Percentiles rank a stretch among this genome's conserved stretches.
Conservation (phyloP, 2,113 vertebrate genomes). For the Gallinago paraguaiae region DNA sequence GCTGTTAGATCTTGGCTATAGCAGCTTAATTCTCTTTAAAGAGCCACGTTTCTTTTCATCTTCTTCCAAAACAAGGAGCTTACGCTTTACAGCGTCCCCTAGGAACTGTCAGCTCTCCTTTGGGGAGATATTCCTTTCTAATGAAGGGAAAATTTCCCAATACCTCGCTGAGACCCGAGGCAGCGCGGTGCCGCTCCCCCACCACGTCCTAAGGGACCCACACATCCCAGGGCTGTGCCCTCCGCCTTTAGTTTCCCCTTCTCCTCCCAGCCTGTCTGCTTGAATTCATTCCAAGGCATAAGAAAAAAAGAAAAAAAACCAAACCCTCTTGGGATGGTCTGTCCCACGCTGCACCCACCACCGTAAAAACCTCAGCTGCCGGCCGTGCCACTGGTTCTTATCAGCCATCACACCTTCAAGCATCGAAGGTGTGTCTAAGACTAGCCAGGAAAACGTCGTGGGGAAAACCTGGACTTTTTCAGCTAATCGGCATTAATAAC, state of each 20-base stretch:
- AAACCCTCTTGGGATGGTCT: neutral
- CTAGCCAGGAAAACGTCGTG: slow-evolving; percentile 58
- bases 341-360: neutral
- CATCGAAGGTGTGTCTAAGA: slow-evolving; percentile 48
- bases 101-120: neutral
- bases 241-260: neutral
- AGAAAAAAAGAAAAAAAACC: neutral
- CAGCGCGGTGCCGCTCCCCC: neutral
- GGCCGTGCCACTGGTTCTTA: slow-evolving; percentile 44
- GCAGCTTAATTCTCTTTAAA: neutral
- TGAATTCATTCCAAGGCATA: neutral
- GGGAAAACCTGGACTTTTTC: slow-evolving; percentile 59
- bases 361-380: neutral
- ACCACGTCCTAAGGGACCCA: neutral
- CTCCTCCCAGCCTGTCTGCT: neutral
- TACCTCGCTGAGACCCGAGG: neutral
- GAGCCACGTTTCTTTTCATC: neutral
- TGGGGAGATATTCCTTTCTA: neutral
- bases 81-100: neutral
- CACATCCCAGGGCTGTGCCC: neutral
- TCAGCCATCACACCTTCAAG: slow-evolving; percentile 54
- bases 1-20: neutral
- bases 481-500: slow-evolving; percentile 59
- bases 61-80: neutral
- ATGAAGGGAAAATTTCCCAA: slow-evolving; percentile 11